Conservation (phyloP, 2,113 vertebrate species). For the Corythornis vintsioides region DNA sequence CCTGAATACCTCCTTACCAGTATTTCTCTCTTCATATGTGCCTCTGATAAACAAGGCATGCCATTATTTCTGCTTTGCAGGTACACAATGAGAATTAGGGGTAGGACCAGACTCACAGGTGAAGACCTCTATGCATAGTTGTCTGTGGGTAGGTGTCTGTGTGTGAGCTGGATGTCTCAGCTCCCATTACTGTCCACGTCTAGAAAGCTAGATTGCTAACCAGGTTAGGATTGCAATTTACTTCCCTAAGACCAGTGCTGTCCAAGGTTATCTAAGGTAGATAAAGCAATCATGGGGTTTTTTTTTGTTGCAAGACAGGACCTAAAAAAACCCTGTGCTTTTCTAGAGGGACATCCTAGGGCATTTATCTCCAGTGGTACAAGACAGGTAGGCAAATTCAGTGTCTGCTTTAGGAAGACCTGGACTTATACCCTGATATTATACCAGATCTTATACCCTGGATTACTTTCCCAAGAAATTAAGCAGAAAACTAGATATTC, state of each 20-base stretch:
- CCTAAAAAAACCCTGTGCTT: not conserved
- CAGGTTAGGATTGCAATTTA: not conserved
- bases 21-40: not conserved
- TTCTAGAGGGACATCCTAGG: not conserved
- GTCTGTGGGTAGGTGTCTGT: not conserved
- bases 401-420: not conserved
- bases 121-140: not conserved
- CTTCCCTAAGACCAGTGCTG: not conserved
- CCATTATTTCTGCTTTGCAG: not conserved
- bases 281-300: not conserved
- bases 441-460: not conserved
- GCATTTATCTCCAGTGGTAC: not conserved
- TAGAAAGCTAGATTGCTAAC: not conserved
- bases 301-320: not conserved
- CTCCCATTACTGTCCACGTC: not conserved
- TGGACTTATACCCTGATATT: not conserved
- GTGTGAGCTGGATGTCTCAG: not conserved
- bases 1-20: not conserved
- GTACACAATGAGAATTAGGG: not conserved
- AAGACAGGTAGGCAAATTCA: fast-evolving
- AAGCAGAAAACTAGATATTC: not conserved
- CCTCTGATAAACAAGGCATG: not conserved
- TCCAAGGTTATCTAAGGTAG: not conserved
- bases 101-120: not conserved
- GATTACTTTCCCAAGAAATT: not conserved